A percentile compares a stretch with the other conserved stretches of the same genome.
These are phyloP conservation scores for Coremacera marginata DNA, from an alignment of 2,888 invertebrate genomes.

Conservation along the genomic window DNA sequence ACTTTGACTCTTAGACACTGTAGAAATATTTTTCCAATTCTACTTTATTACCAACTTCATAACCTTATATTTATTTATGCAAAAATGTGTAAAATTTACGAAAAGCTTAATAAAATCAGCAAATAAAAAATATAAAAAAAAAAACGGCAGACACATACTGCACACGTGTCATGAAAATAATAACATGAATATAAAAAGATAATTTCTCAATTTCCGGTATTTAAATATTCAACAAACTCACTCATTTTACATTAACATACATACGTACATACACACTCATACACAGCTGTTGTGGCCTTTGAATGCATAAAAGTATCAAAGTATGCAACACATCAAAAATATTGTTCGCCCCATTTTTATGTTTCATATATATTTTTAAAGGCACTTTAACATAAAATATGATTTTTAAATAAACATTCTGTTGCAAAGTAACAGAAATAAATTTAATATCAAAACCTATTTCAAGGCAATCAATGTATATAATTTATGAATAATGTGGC, in stretches of 20 bases:
- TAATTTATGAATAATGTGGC: slow-evolving; percentile 24
- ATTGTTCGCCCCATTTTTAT: no score
- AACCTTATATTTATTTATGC: no score
- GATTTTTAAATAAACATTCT: background rate
- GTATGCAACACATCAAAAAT: background rate
- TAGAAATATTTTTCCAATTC: no score
- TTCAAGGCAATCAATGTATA: background rate
- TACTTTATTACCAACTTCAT: no score
- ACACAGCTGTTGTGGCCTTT: background rate
- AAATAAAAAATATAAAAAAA: background rate
- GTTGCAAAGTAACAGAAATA: no score
- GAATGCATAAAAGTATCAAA: background rate
- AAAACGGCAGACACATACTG: background rate
- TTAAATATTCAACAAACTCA: slow-evolving; percentile 22
- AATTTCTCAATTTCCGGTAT: slow-evolving; percentile 28
- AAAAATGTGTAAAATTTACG: no score
- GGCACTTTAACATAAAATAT: background rate
- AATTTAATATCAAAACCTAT: background rate
- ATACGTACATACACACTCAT: background rate
- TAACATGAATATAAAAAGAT: background rate
- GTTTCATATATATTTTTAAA: no score
- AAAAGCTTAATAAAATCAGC: no score
- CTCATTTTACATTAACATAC: background rate
- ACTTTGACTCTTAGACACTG: no score
- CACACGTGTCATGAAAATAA: background rate